phyloP scores from a whole-genome alignment of 37 sponge, comb jelly and placozoan species.

The Cladorhizidae sp. region DNA sequence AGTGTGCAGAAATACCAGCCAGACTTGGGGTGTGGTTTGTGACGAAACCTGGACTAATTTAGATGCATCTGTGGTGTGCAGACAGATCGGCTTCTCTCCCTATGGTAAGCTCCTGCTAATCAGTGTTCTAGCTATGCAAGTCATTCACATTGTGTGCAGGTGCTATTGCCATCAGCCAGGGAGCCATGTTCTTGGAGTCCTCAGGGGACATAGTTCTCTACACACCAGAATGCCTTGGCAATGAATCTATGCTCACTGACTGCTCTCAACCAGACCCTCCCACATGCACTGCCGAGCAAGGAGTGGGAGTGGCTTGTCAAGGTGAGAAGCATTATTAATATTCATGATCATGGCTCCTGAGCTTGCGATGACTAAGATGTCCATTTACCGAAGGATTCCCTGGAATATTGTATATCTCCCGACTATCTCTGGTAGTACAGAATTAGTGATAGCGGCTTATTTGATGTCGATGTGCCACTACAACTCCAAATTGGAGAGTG shows the following conservation, averaged over 20 bases:
- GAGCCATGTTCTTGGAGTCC: neutral
- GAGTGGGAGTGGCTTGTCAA: neutral
- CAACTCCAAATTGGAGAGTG: too few relatives aligned
- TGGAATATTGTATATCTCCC: too few relatives aligned
- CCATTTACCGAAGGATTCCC: too few relatives aligned
- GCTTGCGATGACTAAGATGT: too few relatives aligned
- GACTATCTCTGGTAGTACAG: too few relatives aligned
- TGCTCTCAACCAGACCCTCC: neutral
- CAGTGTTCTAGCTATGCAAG: neutral
- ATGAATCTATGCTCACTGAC: neutral
- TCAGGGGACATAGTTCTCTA: neutral
- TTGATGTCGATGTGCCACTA: too few relatives aligned
- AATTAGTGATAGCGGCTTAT: too few relatives aligned
- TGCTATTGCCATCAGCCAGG: neutral
- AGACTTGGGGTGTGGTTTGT: constrained; percentile 23
- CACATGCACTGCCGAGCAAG: neutral
- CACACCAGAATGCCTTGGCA: neutral
- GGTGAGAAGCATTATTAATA: too few relatives aligned
- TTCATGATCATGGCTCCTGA: too few relatives aligned
- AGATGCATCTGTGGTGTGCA: constrained; percentile 45
- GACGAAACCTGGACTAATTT: constrained; percentile 13
- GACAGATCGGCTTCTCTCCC: constrained; percentile 40
- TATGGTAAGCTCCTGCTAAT: constrained; percentile 8
- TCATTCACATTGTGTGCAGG: neutral
- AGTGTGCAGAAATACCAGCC: constrained; percentile 7